Base-by-base conservation (phyloP, 2,888 invertebrate genomes). In the Eristalis tenax region DNA sequence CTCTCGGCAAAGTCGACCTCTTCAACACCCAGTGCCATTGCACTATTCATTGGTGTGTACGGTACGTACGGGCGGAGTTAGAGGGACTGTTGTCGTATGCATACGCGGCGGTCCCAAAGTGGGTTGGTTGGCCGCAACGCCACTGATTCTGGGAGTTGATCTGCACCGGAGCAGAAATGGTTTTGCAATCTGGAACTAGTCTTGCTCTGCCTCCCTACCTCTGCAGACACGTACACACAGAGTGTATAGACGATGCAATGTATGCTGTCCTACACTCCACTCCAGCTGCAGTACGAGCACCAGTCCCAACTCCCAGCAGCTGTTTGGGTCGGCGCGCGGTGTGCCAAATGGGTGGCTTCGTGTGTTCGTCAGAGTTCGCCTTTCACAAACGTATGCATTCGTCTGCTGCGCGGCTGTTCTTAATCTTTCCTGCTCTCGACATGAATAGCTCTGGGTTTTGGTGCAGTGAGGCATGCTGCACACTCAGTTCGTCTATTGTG, bases 171-270 rank as follows among this genome's bases (percentile, higher is more conserved):
- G 86, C 75, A 79, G 83, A 87, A 87, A 71, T 66, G 56, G 78
- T 85, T 78, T 83, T 83, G 79, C 83, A 83, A 83, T 87, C 83
- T 78, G 78, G 83, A 83, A 83, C 83, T 87, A 83, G 83, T 83
- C 83, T 87, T 78, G 66, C 73, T 65, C 26, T 64, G 70, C 35
- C 63, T 43, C 59, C 22, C 15, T 28, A 63, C 77, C 28, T 35
- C 38, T 64, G 63, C 64, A 28, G 26, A 28, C 35, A 35, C 35
- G 18, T 63, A 50, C 63, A 70, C 70, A 26, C 28, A 13, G n/a
- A 63, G 32, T n/a, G n/a, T n/a, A 18, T 15, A 79, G 70, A 57
- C 65, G 81, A 80, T 71, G 23, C 26, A 15, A 59, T 40, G 38
- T 15, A 69, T 56, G 76, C 70, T 81, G 75, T 61, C 80, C 50